Evolutionary conservation across 2,888 invertebrate genomes (phyloP).

Genomic region (Steinernema hermaphroditum): DNA sequence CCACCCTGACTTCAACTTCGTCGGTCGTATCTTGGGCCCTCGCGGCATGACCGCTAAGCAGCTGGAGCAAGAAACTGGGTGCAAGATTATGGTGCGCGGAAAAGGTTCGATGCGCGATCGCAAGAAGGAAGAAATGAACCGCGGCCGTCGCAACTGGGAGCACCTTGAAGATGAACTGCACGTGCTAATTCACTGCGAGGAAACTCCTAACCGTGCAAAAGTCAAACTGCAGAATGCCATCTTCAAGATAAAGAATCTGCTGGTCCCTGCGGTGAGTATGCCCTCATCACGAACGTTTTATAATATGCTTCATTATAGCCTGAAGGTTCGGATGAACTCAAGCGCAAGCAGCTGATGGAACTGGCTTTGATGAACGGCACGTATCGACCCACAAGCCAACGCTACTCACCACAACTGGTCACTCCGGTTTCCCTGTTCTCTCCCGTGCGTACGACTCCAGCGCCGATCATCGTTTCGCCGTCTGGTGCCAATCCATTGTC

Average conservation of each 20-base stretch:
- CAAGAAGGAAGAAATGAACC: slow-evolving; percentile 90
- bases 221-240: slow-evolving; percentile 92
- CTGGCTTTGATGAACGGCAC: slow-evolving; percentile 99
- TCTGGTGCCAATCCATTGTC: background rate
- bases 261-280: slow-evolving; percentile 82
- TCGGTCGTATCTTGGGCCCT: slow-evolving; percentile 96
- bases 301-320: slow-evolving; percentile 75
- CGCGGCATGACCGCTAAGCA: slow-evolving; percentile 99
- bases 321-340: slow-evolving; percentile 98
- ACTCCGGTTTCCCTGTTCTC: background rate
- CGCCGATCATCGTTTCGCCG: background rate
- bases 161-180: slow-evolving; percentile 97
- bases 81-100: slow-evolving; percentile 99
- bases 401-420: slow-evolving; percentile 4
- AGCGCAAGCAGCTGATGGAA: slow-evolving; percentile 99
- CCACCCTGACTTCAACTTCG: slow-evolving; percentile 99
- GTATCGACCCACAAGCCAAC: slow-evolving; percentile 73
- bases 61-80: slow-evolving; percentile 98
- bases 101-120: slow-evolving; percentile 70
- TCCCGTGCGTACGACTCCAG: background rate
- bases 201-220: slow-evolving; percentile 93
- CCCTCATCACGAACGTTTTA: background rate
- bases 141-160: slow-evolving; percentile 99
- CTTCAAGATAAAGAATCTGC: slow-evolving; percentile 94
- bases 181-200: slow-evolving; percentile 85